Percentiles rank a stretch among this genome's conserved stretches.
Conservation (phyloP, 2,113 vertebrate genomes). For the Lanius collurio region DNA sequence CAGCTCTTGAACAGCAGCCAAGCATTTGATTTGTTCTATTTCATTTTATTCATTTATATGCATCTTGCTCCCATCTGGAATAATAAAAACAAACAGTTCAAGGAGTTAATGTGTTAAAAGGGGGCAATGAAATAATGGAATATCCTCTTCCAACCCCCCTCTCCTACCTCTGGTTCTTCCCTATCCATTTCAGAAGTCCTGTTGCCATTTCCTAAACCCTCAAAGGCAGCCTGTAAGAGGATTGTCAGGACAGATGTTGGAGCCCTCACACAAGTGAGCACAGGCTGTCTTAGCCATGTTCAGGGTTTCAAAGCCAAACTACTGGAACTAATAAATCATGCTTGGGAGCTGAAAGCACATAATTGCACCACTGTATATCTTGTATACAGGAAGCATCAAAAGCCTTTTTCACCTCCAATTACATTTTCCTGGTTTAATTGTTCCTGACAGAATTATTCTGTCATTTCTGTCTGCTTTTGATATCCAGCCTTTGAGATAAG, state of each 20-base stretch:
- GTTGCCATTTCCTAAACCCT: slow-evolving; percentile 49
- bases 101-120: slow-evolving; percentile 42
- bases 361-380: slow-evolving; percentile 15
- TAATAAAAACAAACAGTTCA: slow-evolving; percentile 46
- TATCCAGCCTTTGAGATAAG: not conserved
- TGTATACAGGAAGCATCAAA: slow-evolving; percentile 8
- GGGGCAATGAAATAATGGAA: slow-evolving; percentile 38
- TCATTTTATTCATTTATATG: slow-evolving; percentile 37
- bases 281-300: not conserved
- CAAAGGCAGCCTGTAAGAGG: slow-evolving; percentile 51
- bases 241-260: slow-evolving; percentile 70
- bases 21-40: slow-evolving; percentile 43
- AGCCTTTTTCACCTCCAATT: not conserved
- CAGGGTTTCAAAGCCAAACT: slow-evolving; percentile 41
- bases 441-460: not conserved
- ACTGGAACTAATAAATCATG: slow-evolving; percentile 59
- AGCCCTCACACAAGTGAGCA: slow-evolving; percentile 48
- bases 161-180: not conserved
- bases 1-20: slow-evolving; percentile 55
- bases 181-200: slow-evolving; percentile 50
- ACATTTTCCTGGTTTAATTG: not conserved
- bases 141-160: not conserved
- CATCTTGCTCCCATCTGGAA: slow-evolving; percentile 44
- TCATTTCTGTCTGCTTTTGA: not conserved
- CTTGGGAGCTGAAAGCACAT: slow-evolving; percentile 25